Base-by-base conservation (phyloP, 23 tunicate genomes). In the Corella eumyota region DNA sequence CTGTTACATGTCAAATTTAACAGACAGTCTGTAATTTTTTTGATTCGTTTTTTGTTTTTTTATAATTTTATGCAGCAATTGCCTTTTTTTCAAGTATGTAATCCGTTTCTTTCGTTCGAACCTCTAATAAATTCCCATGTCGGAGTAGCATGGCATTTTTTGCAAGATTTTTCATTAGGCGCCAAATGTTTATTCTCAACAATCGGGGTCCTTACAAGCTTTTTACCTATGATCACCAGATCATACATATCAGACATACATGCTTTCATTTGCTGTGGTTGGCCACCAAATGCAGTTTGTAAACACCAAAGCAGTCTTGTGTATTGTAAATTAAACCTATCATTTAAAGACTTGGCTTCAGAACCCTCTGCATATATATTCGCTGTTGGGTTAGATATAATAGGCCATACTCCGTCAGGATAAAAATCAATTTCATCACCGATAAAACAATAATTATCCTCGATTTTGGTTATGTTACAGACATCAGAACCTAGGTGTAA, bases 321-420 rank as follows among this genome's bases (percentile, higher is more conserved):
- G 49, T 73, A 73, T 33, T 62, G 69, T 15, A 73, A 1, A 46
- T 73, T 73, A 23, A 73, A 73, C 47, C 63, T 69, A 1, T 51
- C 19, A 35, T 73, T 27, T 26, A 60, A 4, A n/a, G 22, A n/a
- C 35, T 46, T 35, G 6, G 69, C 79, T 17, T 73, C 66, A 11
- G 79, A 34, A 32, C 69, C 70, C 32, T 62, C 2, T 17, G 17
- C n/a, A 30, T 73, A 73, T 5, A 26, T 38, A 23, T 30, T 33
- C 7, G 45, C 32, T 32, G 34, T 25, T 0, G 79, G 79, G 66
- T 73, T 73, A 3, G 37, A 15, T 34, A 73, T 30, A 6, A 73
- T 62, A 5, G 79, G 79, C 79, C 79, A 73, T n/a, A 73, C 79
- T 1, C 79, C 79, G 30, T 73, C 70, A 6, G 23, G 30, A 28